Conservation (phyloP, 2,888 invertebrate genomes). For the Cephus runcator region DNA sequence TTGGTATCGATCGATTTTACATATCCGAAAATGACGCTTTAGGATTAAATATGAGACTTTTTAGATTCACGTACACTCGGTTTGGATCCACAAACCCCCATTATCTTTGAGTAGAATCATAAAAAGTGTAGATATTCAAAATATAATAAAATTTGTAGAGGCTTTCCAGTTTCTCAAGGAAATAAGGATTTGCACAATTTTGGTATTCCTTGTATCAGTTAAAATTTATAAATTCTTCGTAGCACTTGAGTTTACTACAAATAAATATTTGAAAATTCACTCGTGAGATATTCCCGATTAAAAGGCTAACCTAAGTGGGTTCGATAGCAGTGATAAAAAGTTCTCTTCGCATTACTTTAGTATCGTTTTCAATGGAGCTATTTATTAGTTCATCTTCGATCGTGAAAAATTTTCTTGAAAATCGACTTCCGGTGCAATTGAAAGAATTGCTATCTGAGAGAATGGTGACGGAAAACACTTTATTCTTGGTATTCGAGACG, state of each 20-base stretch:
- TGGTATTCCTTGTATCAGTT: no score
- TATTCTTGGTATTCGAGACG: constrained; percentile 10
- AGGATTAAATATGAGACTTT: no score
- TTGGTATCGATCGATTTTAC: no score
- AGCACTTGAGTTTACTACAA: neutral
- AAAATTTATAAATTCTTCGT: no score
- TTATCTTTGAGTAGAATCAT: no score
- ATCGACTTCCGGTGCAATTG: neutral
- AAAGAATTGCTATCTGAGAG: neutral
- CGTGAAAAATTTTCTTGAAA: neutral
- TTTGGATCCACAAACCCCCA: no score
- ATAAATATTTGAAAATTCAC: neutral
- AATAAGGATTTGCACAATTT: no score
- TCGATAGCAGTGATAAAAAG: neutral
- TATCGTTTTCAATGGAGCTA: neutral
- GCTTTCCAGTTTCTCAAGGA: no score
- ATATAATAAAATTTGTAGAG: no score
- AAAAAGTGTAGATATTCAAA: no score
- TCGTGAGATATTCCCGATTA: neutral
- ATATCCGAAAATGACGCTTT: no score
- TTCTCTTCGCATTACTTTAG: neutral
- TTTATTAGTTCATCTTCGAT: neutral
- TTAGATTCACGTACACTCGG: no score
- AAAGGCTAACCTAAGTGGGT: neutral
- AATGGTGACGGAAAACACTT: neutral